A percentile compares a stretch with the other conserved stretches of the same genome.
phyloP scores from a whole-genome alignment of 2,888 invertebrate species.

The Epirrhoe alternata region DNA sequence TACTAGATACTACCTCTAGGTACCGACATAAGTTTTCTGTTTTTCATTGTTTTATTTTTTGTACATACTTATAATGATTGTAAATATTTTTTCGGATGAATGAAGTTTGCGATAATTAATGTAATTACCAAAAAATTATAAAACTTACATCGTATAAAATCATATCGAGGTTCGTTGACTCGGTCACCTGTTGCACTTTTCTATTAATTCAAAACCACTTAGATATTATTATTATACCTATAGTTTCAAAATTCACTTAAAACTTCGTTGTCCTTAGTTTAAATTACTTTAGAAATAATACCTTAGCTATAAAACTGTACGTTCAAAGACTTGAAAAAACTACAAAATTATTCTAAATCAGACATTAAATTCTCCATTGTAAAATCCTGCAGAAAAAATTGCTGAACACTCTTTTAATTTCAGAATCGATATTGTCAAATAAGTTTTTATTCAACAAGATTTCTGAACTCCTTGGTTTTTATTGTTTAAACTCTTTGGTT shows the following conservation, averaged over 20 bases:
- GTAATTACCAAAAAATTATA: too few relatives aligned
- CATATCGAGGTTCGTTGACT: constrained; percentile 65
- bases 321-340: constrained; percentile 10
- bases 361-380: constrained; percentile 21
- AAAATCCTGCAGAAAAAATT: constrained; percentile 13
- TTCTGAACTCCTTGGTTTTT: neutral
- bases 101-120: too few relatives aligned
- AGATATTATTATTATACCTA: neutral
- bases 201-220: constrained; percentile 2
- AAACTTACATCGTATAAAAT: constrained; percentile 79
- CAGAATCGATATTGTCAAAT: constrained; percentile 20
- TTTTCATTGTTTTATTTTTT: too few relatives aligned
- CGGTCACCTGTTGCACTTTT: constrained; percentile 73
- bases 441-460: constrained; percentile 11
- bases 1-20: too few relatives aligned
- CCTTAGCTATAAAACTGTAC: constrained; percentile 10
- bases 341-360: neutral
- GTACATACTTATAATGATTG: too few relatives aligned
- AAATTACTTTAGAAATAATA: constrained; percentile 14
- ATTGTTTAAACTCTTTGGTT: neutral
- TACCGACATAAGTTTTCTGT: too few relatives aligned
- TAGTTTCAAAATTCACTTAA: neutral
- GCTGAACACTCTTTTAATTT: constrained; percentile 15
- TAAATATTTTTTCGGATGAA: too few relatives aligned
- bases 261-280: neutral